These are phyloP conservation scores for Macheiramphus alcinus DNA, from an alignment of 2,113 vertebrate species.

Conservation along the genomic window DNA sequence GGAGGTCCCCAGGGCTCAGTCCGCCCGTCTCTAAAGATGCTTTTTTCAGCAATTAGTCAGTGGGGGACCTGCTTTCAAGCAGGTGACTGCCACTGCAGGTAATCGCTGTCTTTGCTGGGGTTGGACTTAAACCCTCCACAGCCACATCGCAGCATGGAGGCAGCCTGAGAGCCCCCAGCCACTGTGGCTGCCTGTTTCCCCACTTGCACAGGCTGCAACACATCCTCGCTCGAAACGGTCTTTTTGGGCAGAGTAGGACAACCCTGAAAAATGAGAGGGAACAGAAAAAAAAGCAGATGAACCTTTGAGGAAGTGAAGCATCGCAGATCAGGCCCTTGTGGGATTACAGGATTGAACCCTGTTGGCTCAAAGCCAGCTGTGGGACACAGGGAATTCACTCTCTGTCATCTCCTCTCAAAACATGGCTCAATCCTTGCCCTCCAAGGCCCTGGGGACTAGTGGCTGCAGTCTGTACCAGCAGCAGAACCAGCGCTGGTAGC, in stretches of 20 bases:
- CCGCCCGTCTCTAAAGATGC: not conserved
- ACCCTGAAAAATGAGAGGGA: not conserved
- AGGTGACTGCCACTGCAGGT: not conserved
- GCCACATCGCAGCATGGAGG: rapidly evolving
- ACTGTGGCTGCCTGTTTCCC: rapidly evolving
- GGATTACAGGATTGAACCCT: not conserved
- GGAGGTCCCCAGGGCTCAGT: not conserved
- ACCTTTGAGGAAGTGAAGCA: not conserved
- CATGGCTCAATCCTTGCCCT: not conserved
- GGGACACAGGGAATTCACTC: not conserved
- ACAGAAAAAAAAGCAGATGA: not conserved
- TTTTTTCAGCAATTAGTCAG: not conserved
- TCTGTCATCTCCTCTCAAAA: not conserved
- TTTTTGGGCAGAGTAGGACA: not conserved
- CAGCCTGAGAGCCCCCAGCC: not conserved
- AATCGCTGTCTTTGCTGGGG: not conserved
- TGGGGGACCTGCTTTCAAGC: not conserved
- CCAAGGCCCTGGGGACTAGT: not conserved
- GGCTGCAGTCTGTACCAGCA: not conserved
- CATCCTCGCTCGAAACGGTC: rapidly evolving
- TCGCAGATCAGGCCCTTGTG: not conserved
- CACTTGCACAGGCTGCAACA: not conserved
- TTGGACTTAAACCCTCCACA: not conserved
- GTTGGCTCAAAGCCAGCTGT: not conserved
- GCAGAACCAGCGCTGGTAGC: not conserved